These are phyloP conservation scores for Sebastiscus tertius DNA, from an alignment of 2,797 vertebrate genomes.

Conservation along the genomic window DNA sequence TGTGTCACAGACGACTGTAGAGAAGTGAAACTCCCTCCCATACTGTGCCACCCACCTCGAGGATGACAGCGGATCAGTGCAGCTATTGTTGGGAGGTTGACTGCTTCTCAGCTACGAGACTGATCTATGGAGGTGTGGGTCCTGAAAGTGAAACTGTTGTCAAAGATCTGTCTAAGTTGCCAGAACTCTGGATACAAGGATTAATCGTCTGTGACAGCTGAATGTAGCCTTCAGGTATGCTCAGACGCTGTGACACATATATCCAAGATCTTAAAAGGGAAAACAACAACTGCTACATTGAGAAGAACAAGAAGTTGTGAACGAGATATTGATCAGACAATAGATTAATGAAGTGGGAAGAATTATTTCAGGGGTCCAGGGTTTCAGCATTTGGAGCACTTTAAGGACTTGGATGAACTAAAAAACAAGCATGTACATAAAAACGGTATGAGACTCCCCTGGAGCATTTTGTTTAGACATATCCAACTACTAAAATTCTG, in stretches of 20 bases:
- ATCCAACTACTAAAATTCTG: not conserved
- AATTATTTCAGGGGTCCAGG: not conserved
- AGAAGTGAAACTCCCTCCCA: constrained; percentile 3
- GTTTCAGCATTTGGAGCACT: not conserved
- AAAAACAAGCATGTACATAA: not conserved
- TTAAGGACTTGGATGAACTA: not conserved
- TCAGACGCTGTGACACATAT: not conserved
- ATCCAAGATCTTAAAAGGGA: not conserved
- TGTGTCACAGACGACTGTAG: constrained; percentile 4
- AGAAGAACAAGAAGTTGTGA: not conserved
- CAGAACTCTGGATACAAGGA: constrained; percentile 4
- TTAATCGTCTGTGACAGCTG: constrained; percentile 17
- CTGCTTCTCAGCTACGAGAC: constrained; percentile 22
- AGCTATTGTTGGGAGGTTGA: constrained; percentile 23
- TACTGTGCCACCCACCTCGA: constrained; percentile 8
- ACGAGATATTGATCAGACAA: not conserved
- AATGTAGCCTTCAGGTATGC: constrained; percentile 18
- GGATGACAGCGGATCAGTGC: constrained; percentile 26
- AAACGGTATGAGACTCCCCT: not conserved
- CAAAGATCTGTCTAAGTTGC: constrained; percentile 34
- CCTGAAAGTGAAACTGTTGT: constrained; percentile 15
- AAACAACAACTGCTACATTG: not conserved
- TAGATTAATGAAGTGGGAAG: not conserved
- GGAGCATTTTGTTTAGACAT: not conserved
- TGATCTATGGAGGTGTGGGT: constrained; percentile 26